Evolutionary conservation across 2,797 vertebrate species (phyloP).

Genomic region (Parotocinclus haroldoi): DNA sequence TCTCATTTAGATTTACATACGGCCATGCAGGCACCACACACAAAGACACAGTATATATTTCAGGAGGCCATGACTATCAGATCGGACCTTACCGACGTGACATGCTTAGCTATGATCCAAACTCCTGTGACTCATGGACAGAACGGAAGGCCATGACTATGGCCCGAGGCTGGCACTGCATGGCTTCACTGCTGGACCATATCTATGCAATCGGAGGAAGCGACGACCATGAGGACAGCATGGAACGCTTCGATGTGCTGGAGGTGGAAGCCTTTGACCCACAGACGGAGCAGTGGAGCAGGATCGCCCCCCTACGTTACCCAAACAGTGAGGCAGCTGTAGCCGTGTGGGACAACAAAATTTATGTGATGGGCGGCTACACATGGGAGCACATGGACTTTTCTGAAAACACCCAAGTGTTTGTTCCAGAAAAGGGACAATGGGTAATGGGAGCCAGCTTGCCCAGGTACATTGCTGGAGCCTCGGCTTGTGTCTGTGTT

Average conservation of each 20-base stretch:
- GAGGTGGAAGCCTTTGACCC: conserved; percentile 88
- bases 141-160: conserved; percentile 83
- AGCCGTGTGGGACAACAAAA: conserved; percentile 78
- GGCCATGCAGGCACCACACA: conserved; percentile 88
- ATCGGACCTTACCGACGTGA: conserved; percentile 89
- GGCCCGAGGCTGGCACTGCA: conserved; percentile 92
- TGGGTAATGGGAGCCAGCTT: conserved; percentile 84
- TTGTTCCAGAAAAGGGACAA: conserved; percentile 73
- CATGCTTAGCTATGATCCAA: conserved; percentile 83
- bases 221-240: conserved; percentile 83
- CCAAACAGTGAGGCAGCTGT: conserved; percentile 91
- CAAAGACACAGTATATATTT: conserved; percentile 86
- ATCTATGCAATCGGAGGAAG: conserved; percentile 91
- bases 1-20: conserved; percentile 79
- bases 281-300: conserved; percentile 84
- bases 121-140: conserved; percentile 71
- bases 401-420: conserved; percentile 86
- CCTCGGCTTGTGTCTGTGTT: conserved; percentile 84
- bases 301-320: conserved; percentile 75
- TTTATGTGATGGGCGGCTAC: conserved; percentile 93
- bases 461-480: conserved; percentile 84
- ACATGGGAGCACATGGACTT: conserved; percentile 91
- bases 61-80: conserved; percentile 91
- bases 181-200: conserved; percentile 84
- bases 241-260: conserved; percentile 89